A percentile compares a stretch with the other conserved stretches of the same genome.
Conservation (phyloP, 2,113 vertebrate species). For the Diglossa brunneiventris region DNA sequence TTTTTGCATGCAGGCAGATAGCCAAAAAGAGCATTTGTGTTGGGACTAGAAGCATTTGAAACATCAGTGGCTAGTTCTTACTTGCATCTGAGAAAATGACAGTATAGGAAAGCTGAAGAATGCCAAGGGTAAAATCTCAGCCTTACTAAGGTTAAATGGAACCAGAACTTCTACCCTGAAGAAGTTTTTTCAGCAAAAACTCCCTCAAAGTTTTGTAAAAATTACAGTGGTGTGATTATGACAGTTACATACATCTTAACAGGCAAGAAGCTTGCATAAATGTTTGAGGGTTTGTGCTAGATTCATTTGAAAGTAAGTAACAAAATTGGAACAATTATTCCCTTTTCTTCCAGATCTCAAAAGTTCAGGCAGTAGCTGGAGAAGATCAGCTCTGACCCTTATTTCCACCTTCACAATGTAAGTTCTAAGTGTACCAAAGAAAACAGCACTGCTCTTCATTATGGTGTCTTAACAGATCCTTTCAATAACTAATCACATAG, state of each 20-base stretch:
- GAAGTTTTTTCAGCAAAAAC: background rate
- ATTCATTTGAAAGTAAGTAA: conserved; percentile 22
- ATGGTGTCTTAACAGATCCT: background rate
- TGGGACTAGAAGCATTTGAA: background rate
- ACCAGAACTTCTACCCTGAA: background rate
- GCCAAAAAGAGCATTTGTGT: background rate
- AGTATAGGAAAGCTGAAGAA: background rate
- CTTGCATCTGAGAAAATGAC: background rate
- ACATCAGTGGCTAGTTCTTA: background rate
- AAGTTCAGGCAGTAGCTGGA: conserved; percentile 12
- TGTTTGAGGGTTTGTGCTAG: background rate
- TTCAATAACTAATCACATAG: background rate
- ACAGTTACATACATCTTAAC: background rate
- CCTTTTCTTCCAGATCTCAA: background rate
- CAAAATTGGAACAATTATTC: conserved; percentile 3
- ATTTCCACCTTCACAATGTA: background rate
- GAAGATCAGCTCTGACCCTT: background rate
- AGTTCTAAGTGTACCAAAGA: conserved; percentile 5
- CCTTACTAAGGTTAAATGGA: background rate
- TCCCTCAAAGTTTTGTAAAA: background rate
- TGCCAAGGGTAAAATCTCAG: background rate
- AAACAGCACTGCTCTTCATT: background rate
- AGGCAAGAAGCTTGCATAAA: background rate
- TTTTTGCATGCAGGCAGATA: background rate
- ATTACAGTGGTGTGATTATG: background rate